phyloP scores from a whole-genome alignment of 2,888 invertebrate genomes.

The Keiferia lycopersicella region DNA sequence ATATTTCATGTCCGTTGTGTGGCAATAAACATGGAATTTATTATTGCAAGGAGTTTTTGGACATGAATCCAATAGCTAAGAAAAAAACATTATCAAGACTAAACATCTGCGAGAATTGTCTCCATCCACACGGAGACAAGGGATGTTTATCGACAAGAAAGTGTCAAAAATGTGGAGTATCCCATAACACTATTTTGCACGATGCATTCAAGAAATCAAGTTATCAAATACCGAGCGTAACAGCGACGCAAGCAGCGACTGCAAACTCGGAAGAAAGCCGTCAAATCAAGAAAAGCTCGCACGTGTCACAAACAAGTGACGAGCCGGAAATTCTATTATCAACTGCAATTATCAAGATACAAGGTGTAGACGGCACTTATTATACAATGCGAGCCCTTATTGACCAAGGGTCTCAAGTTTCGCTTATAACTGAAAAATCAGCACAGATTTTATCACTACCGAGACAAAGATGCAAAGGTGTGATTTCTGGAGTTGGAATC shows the following conservation, averaged over 20 bases:
- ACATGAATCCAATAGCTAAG: neutral
- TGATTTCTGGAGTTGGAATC: constrained; percentile 15
- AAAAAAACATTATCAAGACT: constrained; percentile 6
- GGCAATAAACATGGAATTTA: constrained; percentile 19
- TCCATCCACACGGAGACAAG: constrained; percentile 11
- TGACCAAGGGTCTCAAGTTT: constrained; percentile 26
- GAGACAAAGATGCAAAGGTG: constrained; percentile 61
- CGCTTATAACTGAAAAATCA: constrained; percentile 24
- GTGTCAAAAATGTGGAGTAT: constrained; percentile 15
- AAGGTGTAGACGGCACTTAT: constrained; percentile 18
- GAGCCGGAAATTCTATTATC: constrained; percentile 24
- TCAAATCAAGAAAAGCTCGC: neutral
- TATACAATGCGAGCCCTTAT: constrained; percentile 24
- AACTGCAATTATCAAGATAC: constrained; percentile 25
- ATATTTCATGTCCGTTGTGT: constrained; percentile 12
- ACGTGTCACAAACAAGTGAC: constrained; percentile 12
- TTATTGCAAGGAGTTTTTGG: constrained; percentile 21
- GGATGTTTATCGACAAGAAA: constrained; percentile 18
- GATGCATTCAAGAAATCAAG: constrained; percentile 6
- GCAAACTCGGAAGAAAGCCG: neutral
- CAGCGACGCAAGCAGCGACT: neutral
- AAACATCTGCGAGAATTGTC: constrained; percentile 7
- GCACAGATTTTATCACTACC: constrained; percentile 20
- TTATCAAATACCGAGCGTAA: neutral
- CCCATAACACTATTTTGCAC: constrained; percentile 21